Evolutionary conservation across 2,113 vertebrate species (phyloP).

Genomic region (Pseudonaja textilis): DNA sequence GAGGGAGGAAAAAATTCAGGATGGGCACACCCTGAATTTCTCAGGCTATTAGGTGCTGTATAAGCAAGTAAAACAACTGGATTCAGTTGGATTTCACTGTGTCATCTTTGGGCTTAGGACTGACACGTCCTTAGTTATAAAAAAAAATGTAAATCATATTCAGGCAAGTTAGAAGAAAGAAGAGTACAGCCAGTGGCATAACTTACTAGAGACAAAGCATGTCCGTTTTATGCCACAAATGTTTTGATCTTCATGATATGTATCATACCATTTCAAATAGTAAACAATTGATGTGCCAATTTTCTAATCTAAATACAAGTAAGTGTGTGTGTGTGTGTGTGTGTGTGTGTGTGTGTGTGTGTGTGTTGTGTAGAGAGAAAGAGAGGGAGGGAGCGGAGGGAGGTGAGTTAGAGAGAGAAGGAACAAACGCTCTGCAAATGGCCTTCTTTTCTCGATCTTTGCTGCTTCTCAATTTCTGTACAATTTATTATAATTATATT

Average conservation of each 20-base stretch:
- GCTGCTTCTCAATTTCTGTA: fast-evolving
- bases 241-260: constrained; percentile 7
- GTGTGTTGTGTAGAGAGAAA: background rate
- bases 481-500: background rate
- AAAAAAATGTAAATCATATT: constrained; percentile 24
- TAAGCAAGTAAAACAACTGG: no score
- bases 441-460: background rate
- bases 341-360: no score
- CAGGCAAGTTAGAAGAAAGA: constrained; percentile 11
- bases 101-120: no score
- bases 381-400: no score
- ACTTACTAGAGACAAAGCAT: background rate
- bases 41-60: no score
- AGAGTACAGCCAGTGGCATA: background rate
- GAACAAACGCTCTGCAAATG: fast-evolving
- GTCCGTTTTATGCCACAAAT: background rate
- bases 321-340: background rate
- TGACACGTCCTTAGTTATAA: background rate
- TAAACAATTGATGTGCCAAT: background rate
- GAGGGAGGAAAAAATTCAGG: background rate
- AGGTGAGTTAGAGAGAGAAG: fast-evolving
- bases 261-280: background rate
- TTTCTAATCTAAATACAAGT: background rate
- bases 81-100: no score
- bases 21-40: background rate